These are phyloP conservation scores for Numenius phaeopus DNA, from an alignment of 2,797 vertebrate species.

Conservation along the genomic window DNA sequence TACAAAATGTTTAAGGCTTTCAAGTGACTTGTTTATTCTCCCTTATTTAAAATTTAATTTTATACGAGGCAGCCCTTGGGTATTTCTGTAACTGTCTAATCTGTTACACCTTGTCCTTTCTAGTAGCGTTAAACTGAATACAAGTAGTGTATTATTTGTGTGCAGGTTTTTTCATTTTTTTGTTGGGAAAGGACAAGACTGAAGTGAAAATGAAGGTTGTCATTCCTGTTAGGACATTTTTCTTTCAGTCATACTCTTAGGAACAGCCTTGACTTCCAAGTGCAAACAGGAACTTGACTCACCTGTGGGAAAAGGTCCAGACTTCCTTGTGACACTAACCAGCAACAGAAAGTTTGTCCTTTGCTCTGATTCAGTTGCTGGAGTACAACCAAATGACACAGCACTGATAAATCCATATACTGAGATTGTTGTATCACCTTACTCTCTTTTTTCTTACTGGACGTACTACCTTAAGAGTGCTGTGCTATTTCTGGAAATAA, in stretches of 20 bases:
- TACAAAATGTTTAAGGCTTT: conserved; percentile 12
- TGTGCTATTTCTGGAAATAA: neutral
- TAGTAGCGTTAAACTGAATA: neutral
- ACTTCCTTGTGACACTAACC: neutral
- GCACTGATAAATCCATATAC: neutral
- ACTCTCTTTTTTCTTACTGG: neutral
- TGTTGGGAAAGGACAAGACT: neutral
- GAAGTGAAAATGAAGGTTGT: neutral
- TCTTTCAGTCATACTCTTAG: neutral
- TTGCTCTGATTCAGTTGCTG: neutral
- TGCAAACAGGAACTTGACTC: conserved; percentile 45
- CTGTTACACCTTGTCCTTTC: neutral
- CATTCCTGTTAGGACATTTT: neutral
- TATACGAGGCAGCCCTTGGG: neutral
- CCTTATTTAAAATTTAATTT: conserved; percentile 6
- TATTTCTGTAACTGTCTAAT: neutral
- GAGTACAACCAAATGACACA: neutral
- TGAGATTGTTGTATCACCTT: neutral
- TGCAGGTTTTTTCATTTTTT: neutral
- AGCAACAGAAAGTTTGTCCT: neutral
- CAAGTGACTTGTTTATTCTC: neutral
- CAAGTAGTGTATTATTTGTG: neutral
- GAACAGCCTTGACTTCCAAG: conserved; percentile 13
- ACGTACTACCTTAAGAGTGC: neutral
- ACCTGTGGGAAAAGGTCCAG: conserved; percentile 23